These are phyloP conservation scores for Arremon aurantiirostris DNA, from an alignment of 2,797 vertebrate species.

Conservation along the genomic window DNA sequence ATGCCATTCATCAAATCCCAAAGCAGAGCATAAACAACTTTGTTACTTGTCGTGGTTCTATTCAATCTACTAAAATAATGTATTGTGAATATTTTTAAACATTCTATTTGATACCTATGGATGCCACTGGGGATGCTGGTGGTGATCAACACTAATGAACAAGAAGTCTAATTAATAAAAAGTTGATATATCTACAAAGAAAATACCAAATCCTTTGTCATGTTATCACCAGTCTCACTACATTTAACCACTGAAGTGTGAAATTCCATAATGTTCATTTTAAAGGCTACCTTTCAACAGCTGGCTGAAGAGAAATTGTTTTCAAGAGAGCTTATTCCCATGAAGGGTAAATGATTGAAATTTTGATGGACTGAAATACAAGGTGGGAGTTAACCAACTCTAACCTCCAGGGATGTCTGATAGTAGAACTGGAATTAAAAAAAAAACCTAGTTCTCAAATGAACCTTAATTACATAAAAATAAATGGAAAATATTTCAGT, in stretches of 20 bases:
- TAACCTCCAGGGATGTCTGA: not conserved
- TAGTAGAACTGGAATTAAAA: not conserved
- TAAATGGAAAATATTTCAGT: not conserved
- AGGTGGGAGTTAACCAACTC: not conserved
- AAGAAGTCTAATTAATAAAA: not conserved
- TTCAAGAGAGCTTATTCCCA: not conserved
- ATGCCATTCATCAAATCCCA: not conserved
- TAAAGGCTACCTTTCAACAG: not conserved
- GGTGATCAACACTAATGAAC: not conserved
- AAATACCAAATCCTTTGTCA: not conserved
- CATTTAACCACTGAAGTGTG: not conserved
- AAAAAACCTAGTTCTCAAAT: not conserved
- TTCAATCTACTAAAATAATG: not conserved
- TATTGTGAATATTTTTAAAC: not conserved
- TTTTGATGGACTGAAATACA: not conserved
- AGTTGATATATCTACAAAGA: not conserved
- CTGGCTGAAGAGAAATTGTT: not conserved
- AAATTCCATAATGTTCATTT: constrained; percentile 15
- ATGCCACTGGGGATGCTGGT: fast-evolving
- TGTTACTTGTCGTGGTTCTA: not conserved
- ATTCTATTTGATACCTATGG: not conserved
- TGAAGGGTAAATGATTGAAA: not conserved
- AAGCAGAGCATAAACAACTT: not conserved
- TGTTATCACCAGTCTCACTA: not conserved
- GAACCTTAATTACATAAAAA: not conserved